phyloP scores from a whole-genome alignment of 92 coral and sea anemone genomes.

The Palythoa grandis region DNA sequence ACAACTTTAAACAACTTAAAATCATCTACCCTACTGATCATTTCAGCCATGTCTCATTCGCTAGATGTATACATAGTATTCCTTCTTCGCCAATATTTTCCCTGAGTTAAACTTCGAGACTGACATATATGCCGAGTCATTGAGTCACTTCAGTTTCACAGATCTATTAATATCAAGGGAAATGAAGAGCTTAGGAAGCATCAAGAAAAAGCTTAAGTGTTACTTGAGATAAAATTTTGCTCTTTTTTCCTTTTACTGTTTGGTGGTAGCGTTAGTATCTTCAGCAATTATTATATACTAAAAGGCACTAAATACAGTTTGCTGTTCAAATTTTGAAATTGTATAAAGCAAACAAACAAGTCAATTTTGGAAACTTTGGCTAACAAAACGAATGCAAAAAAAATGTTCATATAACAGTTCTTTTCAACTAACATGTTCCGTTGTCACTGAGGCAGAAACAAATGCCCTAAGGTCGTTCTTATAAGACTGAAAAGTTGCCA shows the following conservation, averaged over 20 bases:
- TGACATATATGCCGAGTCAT: not conserved
- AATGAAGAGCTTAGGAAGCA: too few species aligned
- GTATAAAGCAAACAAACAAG: too few species aligned
- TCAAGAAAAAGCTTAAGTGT: too few species aligned
- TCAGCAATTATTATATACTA: too few species aligned
- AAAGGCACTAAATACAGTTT: too few species aligned
- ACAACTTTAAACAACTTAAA: too few species aligned
- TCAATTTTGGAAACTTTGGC: too few species aligned
- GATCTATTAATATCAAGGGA: not conserved
- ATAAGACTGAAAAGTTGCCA: conserved; percentile 29
- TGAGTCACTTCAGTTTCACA: not conserved
- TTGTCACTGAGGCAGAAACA: not conserved
- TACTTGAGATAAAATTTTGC: too few species aligned
- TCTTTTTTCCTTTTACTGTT: too few species aligned
- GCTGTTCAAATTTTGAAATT: too few species aligned
- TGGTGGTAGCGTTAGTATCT: too few species aligned
- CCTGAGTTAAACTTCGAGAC: not conserved
- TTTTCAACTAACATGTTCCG: not conserved
- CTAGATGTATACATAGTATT: not conserved
- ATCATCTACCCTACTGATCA: too few species aligned
- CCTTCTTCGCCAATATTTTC: not conserved
- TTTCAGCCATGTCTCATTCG: not conserved
- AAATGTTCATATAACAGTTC: not conserved
- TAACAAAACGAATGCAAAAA: not conserved
- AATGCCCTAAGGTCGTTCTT: not conserved